Evolutionary conservation across 1,140 invertebrate genomes (phyloP).

Genomic region (Steinernema khuongi): DNA sequence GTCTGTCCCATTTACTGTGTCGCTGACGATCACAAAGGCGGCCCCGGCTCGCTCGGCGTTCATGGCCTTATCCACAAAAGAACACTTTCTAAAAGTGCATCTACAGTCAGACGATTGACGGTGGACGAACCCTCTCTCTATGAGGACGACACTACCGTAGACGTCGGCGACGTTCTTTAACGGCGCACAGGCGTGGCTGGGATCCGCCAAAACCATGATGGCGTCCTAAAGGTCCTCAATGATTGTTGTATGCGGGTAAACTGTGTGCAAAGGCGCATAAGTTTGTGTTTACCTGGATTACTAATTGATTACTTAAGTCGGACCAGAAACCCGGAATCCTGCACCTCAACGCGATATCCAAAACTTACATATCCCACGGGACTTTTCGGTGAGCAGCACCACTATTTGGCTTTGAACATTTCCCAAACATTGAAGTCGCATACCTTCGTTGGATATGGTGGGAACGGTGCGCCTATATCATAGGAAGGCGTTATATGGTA

Average conservation of each 20-base stretch:
- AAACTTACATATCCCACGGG: too few species aligned
- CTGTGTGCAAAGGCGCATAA: background rate
- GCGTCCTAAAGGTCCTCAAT: constrained; percentile 29
- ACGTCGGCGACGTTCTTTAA: constrained; percentile 33
- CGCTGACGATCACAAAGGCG: constrained; percentile 42
- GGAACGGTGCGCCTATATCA: background rate
- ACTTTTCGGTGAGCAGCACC: too few species aligned
- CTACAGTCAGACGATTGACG: background rate
- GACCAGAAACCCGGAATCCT: too few species aligned
- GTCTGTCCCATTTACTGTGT: constrained; percentile 42
- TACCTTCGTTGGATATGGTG: background rate
- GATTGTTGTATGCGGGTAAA: too few species aligned
- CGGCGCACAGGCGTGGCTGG: constrained; percentile 40
- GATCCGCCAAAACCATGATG: constrained; percentile 42
- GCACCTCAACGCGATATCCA: too few species aligned
- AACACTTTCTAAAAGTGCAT: constrained; percentile 44
- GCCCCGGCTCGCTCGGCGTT: constrained; percentile 49
- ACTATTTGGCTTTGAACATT: background rate
- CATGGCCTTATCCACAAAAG: constrained; percentile 47
- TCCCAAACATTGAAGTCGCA: too few species aligned
- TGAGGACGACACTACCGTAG: constrained; percentile 43
- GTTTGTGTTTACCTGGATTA: background rate
- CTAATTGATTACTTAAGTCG: too few species aligned
- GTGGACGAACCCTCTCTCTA: constrained; percentile 44
- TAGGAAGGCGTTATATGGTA: background rate